phyloP scores from a whole-genome alignment of 2,888 invertebrate species.

The Pachliopta kotzebuea region DNA sequence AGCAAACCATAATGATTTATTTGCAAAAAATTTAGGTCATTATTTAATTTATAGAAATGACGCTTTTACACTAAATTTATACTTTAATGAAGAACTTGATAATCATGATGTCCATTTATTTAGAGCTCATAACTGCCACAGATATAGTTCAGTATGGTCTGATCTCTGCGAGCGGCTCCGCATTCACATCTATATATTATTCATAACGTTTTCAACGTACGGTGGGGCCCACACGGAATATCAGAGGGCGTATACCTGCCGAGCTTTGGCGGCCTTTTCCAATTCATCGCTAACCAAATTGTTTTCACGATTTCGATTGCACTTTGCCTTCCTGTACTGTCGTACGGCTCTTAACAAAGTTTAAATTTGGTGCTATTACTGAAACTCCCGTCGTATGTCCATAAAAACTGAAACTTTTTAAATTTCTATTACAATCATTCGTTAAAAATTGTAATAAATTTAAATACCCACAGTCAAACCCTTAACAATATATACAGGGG shows the following conservation, averaged over 20 bases:
- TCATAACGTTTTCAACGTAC: slow-evolving; percentile 72
- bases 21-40: too few species aligned
- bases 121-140: slow-evolving; percentile 52
- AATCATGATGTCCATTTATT: slow-evolving; percentile 38
- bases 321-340: slow-evolving; percentile 11
- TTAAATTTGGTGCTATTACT: background rate
- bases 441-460: too few species aligned
- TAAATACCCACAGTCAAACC: too few species aligned
- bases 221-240: slow-evolving; percentile 72
- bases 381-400: too few species aligned
- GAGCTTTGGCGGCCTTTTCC: slow-evolving; percentile 61
- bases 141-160: slow-evolving; percentile 45
- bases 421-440: too few species aligned
- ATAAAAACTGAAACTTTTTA: too few species aligned
- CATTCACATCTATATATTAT: slow-evolving; percentile 66
- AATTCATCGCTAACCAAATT: slow-evolving; percentile 73
- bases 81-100: too few species aligned
- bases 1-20: too few species aligned
- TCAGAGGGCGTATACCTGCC: slow-evolving; percentile 63
- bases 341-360: background rate
- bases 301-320: slow-evolving; percentile 50
- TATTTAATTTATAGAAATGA: too few species aligned
- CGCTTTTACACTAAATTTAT: too few species aligned
- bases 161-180: slow-evolving; percentile 52
- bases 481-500: too few species aligned